Evolutionary conservation across 1,140 invertebrate species (phyloP).

Genomic region (Pollicipes pollicipes): DNA sequence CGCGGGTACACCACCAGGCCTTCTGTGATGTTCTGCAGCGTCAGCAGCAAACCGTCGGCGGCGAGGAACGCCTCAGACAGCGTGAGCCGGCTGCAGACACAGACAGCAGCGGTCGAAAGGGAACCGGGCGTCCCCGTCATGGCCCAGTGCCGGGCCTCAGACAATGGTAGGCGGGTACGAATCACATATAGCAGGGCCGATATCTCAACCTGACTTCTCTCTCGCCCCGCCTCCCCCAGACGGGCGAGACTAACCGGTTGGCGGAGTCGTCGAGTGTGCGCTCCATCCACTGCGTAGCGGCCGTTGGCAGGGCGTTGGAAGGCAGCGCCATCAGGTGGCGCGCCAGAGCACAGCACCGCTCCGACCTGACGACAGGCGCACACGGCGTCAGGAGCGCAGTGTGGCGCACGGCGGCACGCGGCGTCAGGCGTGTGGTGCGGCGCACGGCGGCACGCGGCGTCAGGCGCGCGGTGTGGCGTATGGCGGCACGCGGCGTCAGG

Average conservation of each 20-base stretch:
- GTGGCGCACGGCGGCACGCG: no score
- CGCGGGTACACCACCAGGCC: constrained; percentile 88
- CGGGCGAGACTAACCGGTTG: constrained; percentile 36
- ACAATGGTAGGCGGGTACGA: no score
- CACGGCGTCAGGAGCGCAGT: no score
- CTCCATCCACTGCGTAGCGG: constrained; percentile 91
- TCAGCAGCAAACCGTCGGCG: constrained; percentile 75
- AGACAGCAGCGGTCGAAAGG: background rate
- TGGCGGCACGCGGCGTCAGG: no score
- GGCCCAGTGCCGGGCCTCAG: no score
- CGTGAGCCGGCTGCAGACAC: constrained; percentile 47
- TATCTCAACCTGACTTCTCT: no score
- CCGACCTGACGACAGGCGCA: constrained; percentile 21
- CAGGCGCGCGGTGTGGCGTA: no score
- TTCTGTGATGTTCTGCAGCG: constrained; percentile 78
- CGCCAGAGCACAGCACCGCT: constrained; percentile 67
- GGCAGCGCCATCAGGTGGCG: constrained; percentile 72
- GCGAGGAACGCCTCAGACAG: constrained; percentile 82
- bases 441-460: no score
- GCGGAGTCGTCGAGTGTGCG: constrained; percentile 94
- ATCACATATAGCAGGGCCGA: no score
- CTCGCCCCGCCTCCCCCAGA: no score
- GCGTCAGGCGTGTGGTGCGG: no score
- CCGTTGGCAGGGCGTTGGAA: constrained; percentile 65
- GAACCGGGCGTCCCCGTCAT: no score